Base-by-base conservation (phyloP, 2,797 vertebrate genomes). In the Poeciliopsis turneri region DNA sequence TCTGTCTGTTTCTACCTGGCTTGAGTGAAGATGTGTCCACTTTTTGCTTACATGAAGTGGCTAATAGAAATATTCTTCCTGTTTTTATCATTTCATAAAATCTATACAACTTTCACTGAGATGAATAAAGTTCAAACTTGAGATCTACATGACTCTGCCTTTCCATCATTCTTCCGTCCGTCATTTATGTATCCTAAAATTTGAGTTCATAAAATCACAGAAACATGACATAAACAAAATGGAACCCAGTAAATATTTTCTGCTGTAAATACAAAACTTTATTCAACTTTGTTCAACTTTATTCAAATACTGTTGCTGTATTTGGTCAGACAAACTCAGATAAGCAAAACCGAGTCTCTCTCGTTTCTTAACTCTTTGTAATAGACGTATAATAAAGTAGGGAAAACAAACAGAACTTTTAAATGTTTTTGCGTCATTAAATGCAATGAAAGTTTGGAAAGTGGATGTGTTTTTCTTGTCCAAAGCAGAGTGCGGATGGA, bases 391-490 rank as follows among this genome's bases (percentile, higher is more conserved):
- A 33, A 46, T 33, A 16, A 61, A 25, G 57, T 25, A 25, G 7
- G 4, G 9, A 18, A 66, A n/a, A 36, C 57, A 59, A 75, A 46
- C 16, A 12, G 7, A 75, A 41, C 1, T 3, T 25, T 61, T 28
- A 2, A 11, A 6, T 23, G 18, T 92, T 91, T 95, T 91, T 89
- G 88, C 88, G 89, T 53, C 23, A 93, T 95, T 92, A 92, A 95
- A 95, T 92, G 88, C 90, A 23, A 82, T 78, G 90, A 94, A 95
- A 95, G 95, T 95, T 94, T 91, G 92, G 86, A 86, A 74, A 51
- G 87, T 95, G 90, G 91, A 91, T 94, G 92, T 93, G 41, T 46
- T 71, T 43, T 46, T 46, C 93, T 93, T 89, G 87, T 89, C 88
- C 75, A 76, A 75, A 91, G 93, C 89, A 72, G 89, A 93, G 90